A percentile compares a stretch with the other conserved stretches of the same genome.
Conservation (phyloP, 2,797 vertebrate genomes). For the Paedocypris micromegethes region DNA sequence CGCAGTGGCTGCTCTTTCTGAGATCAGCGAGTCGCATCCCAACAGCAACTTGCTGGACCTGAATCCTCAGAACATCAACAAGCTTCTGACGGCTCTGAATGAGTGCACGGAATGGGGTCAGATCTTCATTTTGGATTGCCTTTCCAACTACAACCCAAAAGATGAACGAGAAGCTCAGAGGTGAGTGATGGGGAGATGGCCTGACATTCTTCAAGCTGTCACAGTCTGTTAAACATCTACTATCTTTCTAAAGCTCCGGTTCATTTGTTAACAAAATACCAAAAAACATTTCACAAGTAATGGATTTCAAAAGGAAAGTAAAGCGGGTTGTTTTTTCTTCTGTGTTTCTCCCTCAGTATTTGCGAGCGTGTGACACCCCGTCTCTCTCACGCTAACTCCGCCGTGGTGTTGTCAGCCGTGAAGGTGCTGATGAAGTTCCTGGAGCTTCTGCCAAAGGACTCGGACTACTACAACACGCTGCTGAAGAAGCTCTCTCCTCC, state of each 20-base stretch:
- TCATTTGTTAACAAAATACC: no score
- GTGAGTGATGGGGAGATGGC: constrained; percentile 59
- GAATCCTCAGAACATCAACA: constrained; percentile 97
- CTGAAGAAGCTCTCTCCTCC: constrained; percentile 96
- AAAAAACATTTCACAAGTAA: not conserved
- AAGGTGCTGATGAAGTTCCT: constrained; percentile 99
- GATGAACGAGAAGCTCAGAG: constrained; percentile 96
- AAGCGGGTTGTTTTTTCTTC: not conserved
- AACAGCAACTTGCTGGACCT: constrained; percentile 94
- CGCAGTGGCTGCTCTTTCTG: constrained; percentile 89
- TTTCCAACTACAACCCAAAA: constrained; percentile 93
- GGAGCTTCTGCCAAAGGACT: constrained; percentile 93
- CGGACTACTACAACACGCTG: constrained; percentile 94
- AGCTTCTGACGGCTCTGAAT: constrained; percentile 91
- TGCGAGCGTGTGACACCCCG: constrained; percentile 96
- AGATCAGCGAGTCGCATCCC: constrained; percentile 94
- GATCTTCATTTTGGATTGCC: constrained; percentile 96
- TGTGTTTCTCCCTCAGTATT: constrained; percentile 68
- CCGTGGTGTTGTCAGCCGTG: constrained; percentile 94
- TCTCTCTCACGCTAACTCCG: constrained; percentile 95
- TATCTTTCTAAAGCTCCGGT: no score
- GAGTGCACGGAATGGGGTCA: constrained; percentile 98
- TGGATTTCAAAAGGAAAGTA: not conserved
- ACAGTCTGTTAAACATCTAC: no score
- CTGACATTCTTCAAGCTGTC: no score